Evolutionary conservation across 2,113 vertebrate species (phyloP).

Genomic region (Chloebia gouldiae): DNA sequence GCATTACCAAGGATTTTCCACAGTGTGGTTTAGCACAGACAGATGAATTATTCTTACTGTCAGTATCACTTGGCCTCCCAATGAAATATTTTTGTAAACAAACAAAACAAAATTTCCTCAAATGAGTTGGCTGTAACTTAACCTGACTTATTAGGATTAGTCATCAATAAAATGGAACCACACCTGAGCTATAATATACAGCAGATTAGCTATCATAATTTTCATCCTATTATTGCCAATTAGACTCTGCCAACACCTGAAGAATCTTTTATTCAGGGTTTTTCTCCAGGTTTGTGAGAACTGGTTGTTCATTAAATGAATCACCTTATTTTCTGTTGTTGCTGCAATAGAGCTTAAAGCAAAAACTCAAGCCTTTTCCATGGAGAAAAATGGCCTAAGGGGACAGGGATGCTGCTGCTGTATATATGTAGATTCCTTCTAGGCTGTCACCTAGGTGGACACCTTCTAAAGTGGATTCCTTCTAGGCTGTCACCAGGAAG

Average conservation of each 20-base stretch:
- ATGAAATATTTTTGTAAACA: slow-evolving; percentile 37
- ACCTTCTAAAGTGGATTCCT: not conserved
- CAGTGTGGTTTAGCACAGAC: not conserved
- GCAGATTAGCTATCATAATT: not conserved
- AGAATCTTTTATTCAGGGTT: not conserved
- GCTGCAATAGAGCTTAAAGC: not conserved
- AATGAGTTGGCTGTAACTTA: not conserved
- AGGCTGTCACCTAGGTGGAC: not conserved
- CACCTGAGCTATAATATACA: not conserved
- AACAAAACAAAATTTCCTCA: slow-evolving; percentile 47
- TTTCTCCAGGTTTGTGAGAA: not conserved
- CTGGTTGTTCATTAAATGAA: not conserved
- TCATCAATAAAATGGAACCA: slow-evolving; percentile 8
- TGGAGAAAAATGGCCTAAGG: not conserved
- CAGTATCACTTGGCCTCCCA: not conserved
- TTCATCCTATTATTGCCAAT: not conserved
- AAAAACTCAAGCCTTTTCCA: not conserved
- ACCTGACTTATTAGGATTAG: not conserved
- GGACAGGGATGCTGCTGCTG: not conserved
- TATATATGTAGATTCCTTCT: not conserved
- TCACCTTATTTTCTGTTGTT: not conserved
- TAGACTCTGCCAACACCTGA: not conserved
- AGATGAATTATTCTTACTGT: slow-evolving; percentile 8
- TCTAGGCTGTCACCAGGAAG: not conserved
- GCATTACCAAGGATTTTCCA: slow-evolving; percentile 51